Conservation (phyloP, 1,140 invertebrate species). For the Pemphigus obesinymphae region DNA sequence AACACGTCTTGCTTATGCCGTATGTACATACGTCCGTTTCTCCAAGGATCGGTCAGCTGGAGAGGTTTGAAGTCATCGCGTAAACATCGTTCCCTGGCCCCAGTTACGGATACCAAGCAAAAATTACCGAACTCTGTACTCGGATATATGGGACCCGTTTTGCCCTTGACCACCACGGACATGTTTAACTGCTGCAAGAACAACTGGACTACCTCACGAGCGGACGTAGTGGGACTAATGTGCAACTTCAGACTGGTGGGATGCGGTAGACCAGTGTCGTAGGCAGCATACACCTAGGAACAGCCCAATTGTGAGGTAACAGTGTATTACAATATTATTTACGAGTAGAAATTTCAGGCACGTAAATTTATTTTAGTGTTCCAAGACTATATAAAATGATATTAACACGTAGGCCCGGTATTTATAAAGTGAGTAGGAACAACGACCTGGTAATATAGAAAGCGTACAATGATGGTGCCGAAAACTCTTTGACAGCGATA, state of each 20-base stretch:
- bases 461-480: no score
- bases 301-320: not conserved
- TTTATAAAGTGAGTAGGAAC: no score
- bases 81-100: conserved; percentile 82
- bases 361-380: no score
- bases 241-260: conserved; percentile 90
- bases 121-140: conserved; percentile 77
- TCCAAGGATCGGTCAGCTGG: conserved; percentile 91
- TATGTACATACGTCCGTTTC: conserved; percentile 85
- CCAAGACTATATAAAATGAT: no score
- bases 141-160: conserved; percentile 77
- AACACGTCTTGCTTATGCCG: conserved; percentile 81
- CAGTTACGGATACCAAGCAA: conserved; percentile 90
- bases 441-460: no score
- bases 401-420: no score
- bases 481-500: no score
- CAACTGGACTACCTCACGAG: conserved; percentile 86
- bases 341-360: no score
- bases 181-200: conserved; percentile 92
- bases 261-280: conserved; percentile 78
- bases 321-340: no score
- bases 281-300: conserved; percentile 83
- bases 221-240: conserved; percentile 82
- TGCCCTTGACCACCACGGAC: conserved; percentile 79
- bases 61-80: conserved; percentile 89